Evolutionary conservation across 1,140 invertebrate genomes (phyloP).

Genomic region (Hyphantria cunea): DNA sequence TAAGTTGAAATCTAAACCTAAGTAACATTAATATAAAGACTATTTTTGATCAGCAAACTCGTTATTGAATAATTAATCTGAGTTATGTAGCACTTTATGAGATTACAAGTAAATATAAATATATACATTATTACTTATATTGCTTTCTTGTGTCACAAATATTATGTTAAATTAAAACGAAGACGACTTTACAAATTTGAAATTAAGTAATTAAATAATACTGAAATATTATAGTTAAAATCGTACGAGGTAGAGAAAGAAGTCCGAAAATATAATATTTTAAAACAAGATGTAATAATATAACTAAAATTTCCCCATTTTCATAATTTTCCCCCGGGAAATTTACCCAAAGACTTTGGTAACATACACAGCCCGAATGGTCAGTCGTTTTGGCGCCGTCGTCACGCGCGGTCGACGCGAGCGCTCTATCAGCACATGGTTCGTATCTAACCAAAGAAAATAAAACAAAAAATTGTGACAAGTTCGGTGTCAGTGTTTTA

Average conservation of each 20-base stretch:
- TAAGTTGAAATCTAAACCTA: too few relatives aligned
- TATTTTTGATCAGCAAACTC: neutral
- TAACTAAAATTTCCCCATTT: constrained; percentile 6
- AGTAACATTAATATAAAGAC: too few relatives aligned
- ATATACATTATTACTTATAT: neutral
- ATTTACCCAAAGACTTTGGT: constrained; percentile 17
- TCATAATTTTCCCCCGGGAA: constrained; percentile 5
- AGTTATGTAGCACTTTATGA: neutral
- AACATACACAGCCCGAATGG: constrained; percentile 32
- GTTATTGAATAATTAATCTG: neutral
- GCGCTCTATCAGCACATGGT: neutral
- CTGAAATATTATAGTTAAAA: too few relatives aligned
- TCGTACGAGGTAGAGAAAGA: too few relatives aligned
- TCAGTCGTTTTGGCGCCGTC: constrained; percentile 46
- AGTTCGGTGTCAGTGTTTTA: constrained; percentile 29
- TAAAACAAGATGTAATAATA: too few relatives aligned
- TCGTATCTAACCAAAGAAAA: constrained; percentile 33
- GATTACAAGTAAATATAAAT: neutral
- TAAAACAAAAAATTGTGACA: constrained; percentile 27
- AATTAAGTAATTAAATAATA: too few relatives aligned
- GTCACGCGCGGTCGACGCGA: constrained; percentile 26
- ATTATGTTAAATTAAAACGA: neutral
- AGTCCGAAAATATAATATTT: too few relatives aligned
- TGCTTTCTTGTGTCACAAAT: neutral
- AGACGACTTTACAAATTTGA: too few relatives aligned